Conservation (phyloP, 2,797 vertebrate genomes). For the Sebastes variabilis region DNA sequence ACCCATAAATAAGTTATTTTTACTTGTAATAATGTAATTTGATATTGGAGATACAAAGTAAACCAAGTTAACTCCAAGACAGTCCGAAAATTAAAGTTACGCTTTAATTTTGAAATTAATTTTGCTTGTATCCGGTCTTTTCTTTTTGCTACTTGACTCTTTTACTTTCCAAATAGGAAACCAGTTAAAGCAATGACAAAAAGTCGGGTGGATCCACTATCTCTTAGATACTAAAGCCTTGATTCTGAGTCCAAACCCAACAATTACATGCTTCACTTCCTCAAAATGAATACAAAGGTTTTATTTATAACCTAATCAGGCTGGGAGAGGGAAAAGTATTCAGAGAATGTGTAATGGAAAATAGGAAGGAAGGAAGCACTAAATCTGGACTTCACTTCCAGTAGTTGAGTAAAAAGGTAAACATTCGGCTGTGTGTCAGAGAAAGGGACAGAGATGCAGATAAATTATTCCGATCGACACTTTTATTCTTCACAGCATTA, state of each 20-base stretch:
- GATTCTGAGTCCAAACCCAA: not conserved
- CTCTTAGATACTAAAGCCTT: not conserved
- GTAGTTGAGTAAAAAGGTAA: slow-evolving; percentile 3
- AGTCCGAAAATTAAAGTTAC: rapidly evolving
- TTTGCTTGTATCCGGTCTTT: not conserved
- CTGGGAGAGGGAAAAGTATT: not conserved
- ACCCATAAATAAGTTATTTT: not conserved
- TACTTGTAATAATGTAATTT: not conserved
- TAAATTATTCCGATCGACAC: slow-evolving; percentile 52
- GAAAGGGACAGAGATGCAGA: not conserved
- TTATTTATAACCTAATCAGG: not conserved
- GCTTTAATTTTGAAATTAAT: slow-evolving; percentile 44
- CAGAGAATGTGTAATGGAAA: slow-evolving; percentile 35
- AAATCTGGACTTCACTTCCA: slow-evolving; percentile 1
- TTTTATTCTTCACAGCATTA: slow-evolving; percentile 83
- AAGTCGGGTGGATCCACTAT: slow-evolving; percentile 17
- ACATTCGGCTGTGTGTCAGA: not conserved
- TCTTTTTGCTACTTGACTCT: not conserved
- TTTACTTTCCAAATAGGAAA: slow-evolving; percentile 62
- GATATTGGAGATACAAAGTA: not conserved
- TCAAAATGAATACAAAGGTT: not conserved
- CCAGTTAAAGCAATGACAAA: slow-evolving; percentile 20
- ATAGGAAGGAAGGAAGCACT: slow-evolving; percentile 6
- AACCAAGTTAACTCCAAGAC: not conserved
- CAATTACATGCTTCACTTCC: not conserved